These are phyloP conservation scores for Exephanes ischioxanthus DNA, from an alignment of 2,888 invertebrate genomes.

Conservation along the genomic window DNA sequence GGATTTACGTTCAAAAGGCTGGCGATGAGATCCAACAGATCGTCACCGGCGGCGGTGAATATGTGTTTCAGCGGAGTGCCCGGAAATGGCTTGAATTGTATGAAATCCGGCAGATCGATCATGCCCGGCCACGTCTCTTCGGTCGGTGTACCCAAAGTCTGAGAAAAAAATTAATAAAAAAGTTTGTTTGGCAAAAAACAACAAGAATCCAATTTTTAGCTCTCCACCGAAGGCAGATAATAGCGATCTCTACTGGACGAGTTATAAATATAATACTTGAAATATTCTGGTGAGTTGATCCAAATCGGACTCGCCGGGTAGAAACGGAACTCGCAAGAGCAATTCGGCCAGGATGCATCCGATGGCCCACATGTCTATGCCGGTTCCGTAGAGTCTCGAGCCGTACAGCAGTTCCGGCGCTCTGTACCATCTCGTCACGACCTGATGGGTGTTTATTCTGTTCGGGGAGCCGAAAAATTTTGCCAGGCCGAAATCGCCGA, in stretches of 20 bases:
- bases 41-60: conserved; percentile 97
- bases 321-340: conserved; percentile 94
- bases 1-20: conserved; percentile 94
- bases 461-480: conserved; percentile 99
- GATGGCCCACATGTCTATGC: conserved; percentile 99
- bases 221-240: neutral
- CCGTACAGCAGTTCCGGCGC: conserved; percentile 98
- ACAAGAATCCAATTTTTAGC: neutral
- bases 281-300: conserved; percentile 98
- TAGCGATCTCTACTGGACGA: neutral
- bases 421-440: conserved; percentile 97
- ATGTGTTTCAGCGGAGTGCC: conserved; percentile 95
- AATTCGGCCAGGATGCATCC: conserved; percentile 99
- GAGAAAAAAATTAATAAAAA: neutral
- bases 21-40: conserved; percentile 93
- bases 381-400: conserved; percentile 96
- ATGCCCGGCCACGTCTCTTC: conserved; percentile 97
- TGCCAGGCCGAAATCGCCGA: conserved; percentile 99
- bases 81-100: conserved; percentile 95
- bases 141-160: conserved; percentile 94
- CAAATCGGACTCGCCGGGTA: conserved; percentile 98
- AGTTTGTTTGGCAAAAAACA: neutral
- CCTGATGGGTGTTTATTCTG: conserved; percentile 98
- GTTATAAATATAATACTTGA: conserved; percentile 87
- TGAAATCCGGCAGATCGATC: conserved; percentile 93